Conservation (phyloP, 2,113 vertebrate species). For the Oreochromis tanganicae region DNA sequence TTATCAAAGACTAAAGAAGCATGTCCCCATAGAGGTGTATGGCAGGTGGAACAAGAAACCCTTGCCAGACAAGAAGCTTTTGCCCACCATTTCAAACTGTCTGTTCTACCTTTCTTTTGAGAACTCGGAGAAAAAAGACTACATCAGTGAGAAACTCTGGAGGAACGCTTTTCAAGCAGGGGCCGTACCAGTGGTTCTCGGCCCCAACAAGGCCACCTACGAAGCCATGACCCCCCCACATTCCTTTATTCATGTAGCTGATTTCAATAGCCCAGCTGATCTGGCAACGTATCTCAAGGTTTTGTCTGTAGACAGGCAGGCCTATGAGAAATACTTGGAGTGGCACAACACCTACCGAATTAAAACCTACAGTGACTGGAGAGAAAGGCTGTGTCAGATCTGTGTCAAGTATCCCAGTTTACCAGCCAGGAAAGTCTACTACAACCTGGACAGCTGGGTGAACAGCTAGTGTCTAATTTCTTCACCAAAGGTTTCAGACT, state of each 20-base stretch:
- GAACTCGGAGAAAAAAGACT: conserved; percentile 73
- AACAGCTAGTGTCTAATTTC: background rate
- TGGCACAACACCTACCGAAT: conserved; percentile 60
- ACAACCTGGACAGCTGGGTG: conserved; percentile 77
- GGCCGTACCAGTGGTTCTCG: conserved; percentile 66
- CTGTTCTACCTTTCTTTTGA: conserved; percentile 81
- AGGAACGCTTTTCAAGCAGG: conserved; percentile 63
- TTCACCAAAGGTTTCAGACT: background rate
- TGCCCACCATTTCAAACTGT: conserved; percentile 62
- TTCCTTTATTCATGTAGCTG: conserved; percentile 77
- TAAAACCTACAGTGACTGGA: conserved; percentile 50
- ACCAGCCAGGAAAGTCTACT: conserved; percentile 61
- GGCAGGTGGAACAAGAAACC: conserved; percentile 35
- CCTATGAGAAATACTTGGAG: conserved; percentile 62
- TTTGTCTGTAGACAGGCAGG: conserved; percentile 37
- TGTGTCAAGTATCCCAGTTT: conserved; percentile 68
- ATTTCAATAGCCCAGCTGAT: conserved; percentile 59
- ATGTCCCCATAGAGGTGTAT: conserved; percentile 59
- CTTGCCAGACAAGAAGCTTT: background rate
- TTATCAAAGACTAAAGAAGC: conserved; percentile 49
- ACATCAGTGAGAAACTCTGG: conserved; percentile 80
- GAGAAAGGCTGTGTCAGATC: conserved; percentile 62
- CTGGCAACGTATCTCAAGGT: conserved; percentile 53
- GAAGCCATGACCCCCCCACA: conserved; percentile 62
- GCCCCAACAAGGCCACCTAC: conserved; percentile 65